Percentiles rank a stretch among this genome's conserved stretches.
phyloP scores from a whole-genome alignment of 2,113 vertebrate species.

The Rhinoptilus africanus region DNA sequence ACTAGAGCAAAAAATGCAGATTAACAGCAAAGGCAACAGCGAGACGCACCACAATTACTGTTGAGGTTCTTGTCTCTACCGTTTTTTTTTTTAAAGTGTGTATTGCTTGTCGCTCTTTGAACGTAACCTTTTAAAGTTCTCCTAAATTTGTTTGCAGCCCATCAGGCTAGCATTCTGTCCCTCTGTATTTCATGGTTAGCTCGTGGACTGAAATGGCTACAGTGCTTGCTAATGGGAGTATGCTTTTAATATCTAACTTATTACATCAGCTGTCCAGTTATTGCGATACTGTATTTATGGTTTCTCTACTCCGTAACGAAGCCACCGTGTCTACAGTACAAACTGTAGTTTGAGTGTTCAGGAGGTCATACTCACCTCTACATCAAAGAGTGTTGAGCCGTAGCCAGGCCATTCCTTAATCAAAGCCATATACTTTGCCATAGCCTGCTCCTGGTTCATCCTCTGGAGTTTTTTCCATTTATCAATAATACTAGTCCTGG shows the following conservation, averaged over 20 bases:
- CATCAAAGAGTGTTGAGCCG: slow-evolving; percentile 92
- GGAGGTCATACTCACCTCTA: slow-evolving; percentile 83
- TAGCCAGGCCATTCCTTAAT: slow-evolving; percentile 96
- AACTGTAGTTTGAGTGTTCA: background rate
- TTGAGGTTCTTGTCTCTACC: background rate
- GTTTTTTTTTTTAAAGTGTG: background rate
- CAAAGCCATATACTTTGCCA: slow-evolving; percentile 92
- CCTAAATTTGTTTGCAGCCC: background rate
- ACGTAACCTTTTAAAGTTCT: background rate
- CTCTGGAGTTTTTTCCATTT: slow-evolving; percentile 95
- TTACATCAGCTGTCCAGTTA: background rate
- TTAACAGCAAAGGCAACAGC: background rate
- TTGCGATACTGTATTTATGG: background rate
- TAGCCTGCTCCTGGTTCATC: slow-evolving; percentile 89
- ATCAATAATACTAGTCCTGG: slow-evolving; percentile 84
- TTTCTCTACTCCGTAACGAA: background rate
- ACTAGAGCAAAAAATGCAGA: slow-evolving; percentile 64
- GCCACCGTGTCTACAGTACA: background rate
- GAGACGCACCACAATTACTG: background rate
- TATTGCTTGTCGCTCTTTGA: background rate
- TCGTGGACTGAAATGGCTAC: background rate
- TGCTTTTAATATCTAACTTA: background rate
- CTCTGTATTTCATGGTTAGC: background rate
- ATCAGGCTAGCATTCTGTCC: background rate
- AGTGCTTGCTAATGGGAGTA: background rate